Base-by-base conservation (phyloP, 2,888 invertebrate species). In the Eupithecia exiguata region DNA sequence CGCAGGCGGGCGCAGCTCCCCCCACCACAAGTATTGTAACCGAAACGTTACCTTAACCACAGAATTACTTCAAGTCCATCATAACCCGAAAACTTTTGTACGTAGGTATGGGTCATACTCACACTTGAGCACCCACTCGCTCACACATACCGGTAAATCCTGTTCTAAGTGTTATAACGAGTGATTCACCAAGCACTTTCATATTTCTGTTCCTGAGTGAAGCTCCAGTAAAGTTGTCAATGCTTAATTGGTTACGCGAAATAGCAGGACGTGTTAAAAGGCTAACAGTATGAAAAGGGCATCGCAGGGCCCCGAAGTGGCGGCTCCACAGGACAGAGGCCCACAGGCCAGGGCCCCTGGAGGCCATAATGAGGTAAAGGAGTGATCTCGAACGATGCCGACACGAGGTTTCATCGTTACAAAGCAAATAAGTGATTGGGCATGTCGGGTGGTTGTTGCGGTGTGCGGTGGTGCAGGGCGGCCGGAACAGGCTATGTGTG, bases 211-310 rank as follows among this genome's bases (percentile, higher is more conserved):
- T n/a, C 9, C 49, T n/a, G 2, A n/a, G 18, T n/a, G 49, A 49
- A 49, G n/a, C 49, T 49, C 49, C n/a, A n/a, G n/a, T 49, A 18
- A 53, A 12, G 6, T 53, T 21, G 49, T 21, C 9, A n/a, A n/a
- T 53, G 49, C 49, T 53, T 3, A 53, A 53, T 53, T 6, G n/a
- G 21, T 53, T n/a, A 21, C 4, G 21, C 49, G 10, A 10, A 21
- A 10, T 10, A 72, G 36, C 67, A 71, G 61, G 69, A 30, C 71
- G 58, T 46, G 9, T 25, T 67, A 25, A 74, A 67, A 40, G 69
- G 66, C 7, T 74, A 69, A 74, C 74, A 40, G 68, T 63, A 53
- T 49, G 53, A 61, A 74, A 71, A 69, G 71, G 71, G 46, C 71
- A 69, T 66, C 69, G 70, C 16, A 30, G 49, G 46, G 49, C 53